A percentile compares a stretch with the other conserved stretches of the same genome.
These are phyloP conservation scores for Galagoides demidoff DNA, from an alignment of 2,797 vertebrate genomes.

Conservation along the genomic window DNA sequence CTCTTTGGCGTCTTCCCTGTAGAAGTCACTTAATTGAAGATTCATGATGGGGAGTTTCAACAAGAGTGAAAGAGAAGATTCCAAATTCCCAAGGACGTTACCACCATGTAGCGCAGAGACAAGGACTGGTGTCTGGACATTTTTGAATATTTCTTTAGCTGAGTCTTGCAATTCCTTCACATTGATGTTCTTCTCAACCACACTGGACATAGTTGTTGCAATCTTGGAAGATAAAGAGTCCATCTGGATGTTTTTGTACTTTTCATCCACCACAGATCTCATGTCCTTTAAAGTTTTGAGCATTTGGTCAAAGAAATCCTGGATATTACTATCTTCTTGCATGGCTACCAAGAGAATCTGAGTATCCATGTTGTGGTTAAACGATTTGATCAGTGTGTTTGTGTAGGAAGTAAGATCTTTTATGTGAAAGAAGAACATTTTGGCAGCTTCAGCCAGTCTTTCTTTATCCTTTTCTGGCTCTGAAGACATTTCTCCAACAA, in stretches of 20 bases:
- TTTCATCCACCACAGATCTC: conserved; percentile 39
- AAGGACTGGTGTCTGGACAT: background rate
- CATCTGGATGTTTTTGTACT: conserved; percentile 3
- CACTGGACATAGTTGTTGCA: background rate
- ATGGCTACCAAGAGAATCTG: conserved; percentile 59
- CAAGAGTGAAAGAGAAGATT: conserved; percentile 74
- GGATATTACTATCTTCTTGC: conserved; percentile 76
- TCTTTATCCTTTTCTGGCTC: conserved; percentile 70
- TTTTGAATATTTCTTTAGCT: conserved; percentile 45
- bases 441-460: conserved; percentile 67
- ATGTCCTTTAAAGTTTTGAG: conserved; percentile 78
- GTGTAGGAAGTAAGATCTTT: conserved; percentile 72
- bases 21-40: conserved; percentile 78
- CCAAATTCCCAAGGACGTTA: conserved; percentile 60
- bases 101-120: conserved; percentile 64
- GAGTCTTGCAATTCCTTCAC: conserved; percentile 53
- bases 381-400: conserved; percentile 64
- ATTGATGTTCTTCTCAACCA: conserved; percentile 53
- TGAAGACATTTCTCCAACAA: conserved; percentile 70
- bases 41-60: conserved; percentile 70
- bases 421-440: conserved; percentile 71
- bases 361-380: conserved; percentile 69
- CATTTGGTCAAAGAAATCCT: conserved; percentile 81
- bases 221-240: conserved; percentile 50
- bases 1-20: conserved; percentile 67